A percentile compares a stretch with the other conserved stretches of the same genome.
These are phyloP conservation scores for Hoplias malabaricus DNA, from an alignment of 2,113 vertebrate genomes.

Conservation along the genomic window DNA sequence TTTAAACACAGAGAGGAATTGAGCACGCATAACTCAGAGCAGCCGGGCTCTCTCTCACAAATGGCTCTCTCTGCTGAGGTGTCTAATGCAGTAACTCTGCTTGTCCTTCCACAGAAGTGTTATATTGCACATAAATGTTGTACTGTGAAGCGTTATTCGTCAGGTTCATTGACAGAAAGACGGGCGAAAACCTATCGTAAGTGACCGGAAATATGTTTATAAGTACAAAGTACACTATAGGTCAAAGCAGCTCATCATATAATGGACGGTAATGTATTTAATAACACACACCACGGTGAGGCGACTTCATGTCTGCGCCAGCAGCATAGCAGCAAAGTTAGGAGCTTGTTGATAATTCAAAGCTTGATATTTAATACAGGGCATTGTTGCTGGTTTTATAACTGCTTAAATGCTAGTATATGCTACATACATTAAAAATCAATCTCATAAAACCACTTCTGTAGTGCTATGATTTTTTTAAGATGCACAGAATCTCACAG, in stretches of 20 bases:
- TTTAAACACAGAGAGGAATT: constrained; percentile 37
- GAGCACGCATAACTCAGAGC: constrained; percentile 6
- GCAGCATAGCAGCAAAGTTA: too few species aligned
- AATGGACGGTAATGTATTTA: not conserved
- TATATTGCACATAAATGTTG: not conserved
- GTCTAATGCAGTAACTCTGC: not conserved
- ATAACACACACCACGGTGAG: too few species aligned
- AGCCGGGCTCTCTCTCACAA: constrained; percentile 10
- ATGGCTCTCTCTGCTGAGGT: not conserved
- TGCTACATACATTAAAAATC: too few species aligned
- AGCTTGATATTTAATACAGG: too few species aligned
- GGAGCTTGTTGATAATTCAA: too few species aligned
- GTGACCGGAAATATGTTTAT: not conserved
- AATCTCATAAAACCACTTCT: too few species aligned
- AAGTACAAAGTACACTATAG: not conserved
- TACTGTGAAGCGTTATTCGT: not conserved
- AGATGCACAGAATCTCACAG: too few species aligned
- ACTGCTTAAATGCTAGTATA: too few species aligned
- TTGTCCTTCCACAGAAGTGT: not conserved
- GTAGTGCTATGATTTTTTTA: too few species aligned
- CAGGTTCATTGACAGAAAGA: not conserved
- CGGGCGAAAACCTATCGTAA: not conserved
- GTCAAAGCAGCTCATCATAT: not conserved
- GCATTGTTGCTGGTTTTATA: too few species aligned
- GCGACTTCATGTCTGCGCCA: too few species aligned